Conservation (phyloP, 2,888 invertebrate species). For the Lissocephala sabroskyi region DNA sequence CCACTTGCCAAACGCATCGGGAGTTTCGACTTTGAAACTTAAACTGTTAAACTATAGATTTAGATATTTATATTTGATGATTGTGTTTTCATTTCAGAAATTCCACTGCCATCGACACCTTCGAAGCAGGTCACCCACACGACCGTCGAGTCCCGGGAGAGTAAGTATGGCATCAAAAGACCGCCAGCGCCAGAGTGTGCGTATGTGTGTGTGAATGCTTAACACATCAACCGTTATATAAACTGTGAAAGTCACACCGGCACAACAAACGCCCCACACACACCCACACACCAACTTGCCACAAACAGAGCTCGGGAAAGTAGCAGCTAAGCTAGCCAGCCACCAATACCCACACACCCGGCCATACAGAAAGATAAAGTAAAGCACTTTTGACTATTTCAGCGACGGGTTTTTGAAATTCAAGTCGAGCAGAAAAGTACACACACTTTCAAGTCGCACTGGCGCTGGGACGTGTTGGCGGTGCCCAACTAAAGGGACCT, state of each 20-base stretch:
- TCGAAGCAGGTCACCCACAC: constrained; percentile 78
- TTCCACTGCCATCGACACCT: constrained; percentile 89
- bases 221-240: constrained; percentile 47
- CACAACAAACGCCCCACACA: background rate
- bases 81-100: constrained; percentile 78
- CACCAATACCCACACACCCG: constrained; percentile 37
- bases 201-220: constrained; percentile 24
- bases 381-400: constrained; percentile 61
- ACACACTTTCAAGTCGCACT: constrained; percentile 50
- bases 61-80: constrained; percentile 19
- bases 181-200: background rate
- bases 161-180: constrained; percentile 65
- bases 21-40: no score
- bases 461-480: background rate
- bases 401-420: constrained; percentile 49
- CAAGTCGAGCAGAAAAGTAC: constrained; percentile 64
- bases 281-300: constrained; percentile 3
- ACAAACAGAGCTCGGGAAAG: background rate
- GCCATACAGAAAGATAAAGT: constrained; percentile 53
- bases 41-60: constrained; percentile 34
- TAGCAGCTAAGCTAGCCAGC: no score
- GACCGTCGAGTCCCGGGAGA: constrained; percentile 71
- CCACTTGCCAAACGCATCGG: no score
- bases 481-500: constrained; percentile 5
- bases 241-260: constrained; percentile 60